These are phyloP conservation scores for Trogon melanurus DNA, from an alignment of 2,113 vertebrate genomes.

Conservation along the genomic window DNA sequence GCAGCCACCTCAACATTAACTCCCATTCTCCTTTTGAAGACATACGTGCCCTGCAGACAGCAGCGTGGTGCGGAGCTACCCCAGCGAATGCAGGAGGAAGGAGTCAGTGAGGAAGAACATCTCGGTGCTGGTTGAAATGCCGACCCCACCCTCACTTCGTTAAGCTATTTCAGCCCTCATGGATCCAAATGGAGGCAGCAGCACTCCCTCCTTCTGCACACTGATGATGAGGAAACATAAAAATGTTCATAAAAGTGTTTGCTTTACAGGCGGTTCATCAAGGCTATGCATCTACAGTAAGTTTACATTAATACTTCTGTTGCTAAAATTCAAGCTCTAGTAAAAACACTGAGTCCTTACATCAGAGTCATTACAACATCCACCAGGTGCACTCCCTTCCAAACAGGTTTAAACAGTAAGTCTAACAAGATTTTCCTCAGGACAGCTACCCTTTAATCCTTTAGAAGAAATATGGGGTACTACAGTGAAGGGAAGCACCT, in stretches of 20 bases:
- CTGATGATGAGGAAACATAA: background rate
- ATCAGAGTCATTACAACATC: background rate
- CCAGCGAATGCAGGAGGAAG: background rate
- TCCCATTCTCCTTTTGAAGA: background rate
- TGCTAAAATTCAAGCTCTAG: background rate
- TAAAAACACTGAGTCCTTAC: background rate
- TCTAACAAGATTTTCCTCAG: background rate
- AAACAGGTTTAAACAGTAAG: background rate
- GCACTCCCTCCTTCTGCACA: background rate
- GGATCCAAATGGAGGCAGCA: background rate
- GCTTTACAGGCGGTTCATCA: background rate
- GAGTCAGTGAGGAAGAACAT: rapidly evolving
- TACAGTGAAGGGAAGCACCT: background rate
- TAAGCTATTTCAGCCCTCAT: background rate
- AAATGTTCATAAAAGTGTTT: background rate
- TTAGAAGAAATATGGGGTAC: background rate
- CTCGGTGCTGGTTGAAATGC: rapidly evolving
- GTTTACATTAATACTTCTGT: background rate
- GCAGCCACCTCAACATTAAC: background rate
- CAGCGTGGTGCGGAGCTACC: background rate
- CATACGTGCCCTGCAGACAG: background rate
- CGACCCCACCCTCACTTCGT: rapidly evolving
- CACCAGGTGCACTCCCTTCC: background rate
- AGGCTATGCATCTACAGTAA: background rate
- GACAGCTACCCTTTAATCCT: background rate